Base-by-base conservation (phyloP, 64 coral and sea anemone species). In the Montipora sp. region DNA sequence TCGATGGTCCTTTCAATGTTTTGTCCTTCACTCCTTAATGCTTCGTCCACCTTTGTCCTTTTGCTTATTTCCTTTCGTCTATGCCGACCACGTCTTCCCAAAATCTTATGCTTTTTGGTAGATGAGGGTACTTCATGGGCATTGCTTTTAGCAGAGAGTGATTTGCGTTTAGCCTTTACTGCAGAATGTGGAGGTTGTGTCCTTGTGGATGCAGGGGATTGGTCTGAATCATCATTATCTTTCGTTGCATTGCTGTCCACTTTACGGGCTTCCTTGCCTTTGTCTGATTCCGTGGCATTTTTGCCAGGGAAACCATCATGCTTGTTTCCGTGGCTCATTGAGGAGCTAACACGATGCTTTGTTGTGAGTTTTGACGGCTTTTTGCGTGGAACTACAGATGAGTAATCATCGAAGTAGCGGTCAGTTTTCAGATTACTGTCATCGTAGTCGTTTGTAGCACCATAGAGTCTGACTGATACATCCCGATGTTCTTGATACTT, bases 1-100 rank as follows among this genome's bases (percentile, higher is more conserved):
- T 79, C 67, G 6, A 98, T 83, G 1, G 81, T 50, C 43, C 80
- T 92, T 12, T 50, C 61, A 59, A 88, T 93, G 11, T 55, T 93
- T 59, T 85, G 82, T 2, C 82, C 16, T 50, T 85, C 82, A 3
- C 45, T 50, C 44, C 45, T 71, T 2, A 85, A 19, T 3, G 10
- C 82, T 11, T 85, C 82, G 21, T 85, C 82, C 0, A 85, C 82
- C 18, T 85, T 71, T 9, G 82, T 85, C 50, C 82, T 67, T 72
- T 85, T 85, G 10, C 65, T 68, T 47, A 16, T 36, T 5, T 8
- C 49, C 51, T 65, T 71, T 48, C 71, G 45, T 72, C 47, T 48
- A n/a, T 72, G 65, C 18, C n/a, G 82, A 66, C 20, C 7, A 59
- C 2, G 7, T 21, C 10, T 85, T 44, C 16, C 19, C 19, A 63